phyloP scores from a whole-genome alignment of 2,113 vertebrate genomes.

The Enhydra lutris region DNA sequence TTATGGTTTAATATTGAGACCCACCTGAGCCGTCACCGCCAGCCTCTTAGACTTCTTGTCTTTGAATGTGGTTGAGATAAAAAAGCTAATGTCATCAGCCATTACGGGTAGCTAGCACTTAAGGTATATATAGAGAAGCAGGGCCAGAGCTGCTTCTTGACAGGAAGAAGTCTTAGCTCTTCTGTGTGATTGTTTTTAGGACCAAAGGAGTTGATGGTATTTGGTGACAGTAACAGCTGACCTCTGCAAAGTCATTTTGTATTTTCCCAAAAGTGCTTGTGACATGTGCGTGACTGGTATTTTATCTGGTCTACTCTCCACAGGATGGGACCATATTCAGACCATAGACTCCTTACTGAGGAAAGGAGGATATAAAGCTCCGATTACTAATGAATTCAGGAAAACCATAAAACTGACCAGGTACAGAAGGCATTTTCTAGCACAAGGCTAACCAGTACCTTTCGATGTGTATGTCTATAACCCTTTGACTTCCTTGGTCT shows the following conservation, averaged over 20 bases:
- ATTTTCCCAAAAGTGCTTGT: slow-evolving; percentile 27
- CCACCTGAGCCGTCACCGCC: not conserved
- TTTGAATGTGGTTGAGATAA: not conserved
- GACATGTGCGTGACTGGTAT: slow-evolving; percentile 59
- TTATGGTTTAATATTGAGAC: not conserved
- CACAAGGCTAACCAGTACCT: not conserved
- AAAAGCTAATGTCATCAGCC: not conserved
- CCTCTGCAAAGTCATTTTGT: slow-evolving; percentile 41
- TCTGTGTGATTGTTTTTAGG: slow-evolving; percentile 51
- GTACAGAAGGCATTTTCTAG: slow-evolving; percentile 81
- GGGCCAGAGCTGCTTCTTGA: not conserved
- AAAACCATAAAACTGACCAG: slow-evolving; percentile 99
- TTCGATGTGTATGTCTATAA: not conserved
- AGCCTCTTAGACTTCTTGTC: not conserved
- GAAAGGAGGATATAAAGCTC: slow-evolving; percentile 99
- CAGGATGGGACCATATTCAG: slow-evolving; percentile 99
- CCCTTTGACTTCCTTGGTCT: slow-evolving; percentile 22
- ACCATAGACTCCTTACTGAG: slow-evolving; percentile 99
- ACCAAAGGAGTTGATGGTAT: slow-evolving; percentile 43
- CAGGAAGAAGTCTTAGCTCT: slow-evolving; percentile 34
- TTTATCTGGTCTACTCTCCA: slow-evolving; percentile 71
- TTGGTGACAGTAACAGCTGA: slow-evolving; percentile 57
- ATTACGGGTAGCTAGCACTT: not conserved
- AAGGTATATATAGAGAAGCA: not conserved
- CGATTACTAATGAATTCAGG: slow-evolving; percentile 99